Conservation (phyloP, 2,797 vertebrate genomes). For the Tenualosa ilisha region DNA sequence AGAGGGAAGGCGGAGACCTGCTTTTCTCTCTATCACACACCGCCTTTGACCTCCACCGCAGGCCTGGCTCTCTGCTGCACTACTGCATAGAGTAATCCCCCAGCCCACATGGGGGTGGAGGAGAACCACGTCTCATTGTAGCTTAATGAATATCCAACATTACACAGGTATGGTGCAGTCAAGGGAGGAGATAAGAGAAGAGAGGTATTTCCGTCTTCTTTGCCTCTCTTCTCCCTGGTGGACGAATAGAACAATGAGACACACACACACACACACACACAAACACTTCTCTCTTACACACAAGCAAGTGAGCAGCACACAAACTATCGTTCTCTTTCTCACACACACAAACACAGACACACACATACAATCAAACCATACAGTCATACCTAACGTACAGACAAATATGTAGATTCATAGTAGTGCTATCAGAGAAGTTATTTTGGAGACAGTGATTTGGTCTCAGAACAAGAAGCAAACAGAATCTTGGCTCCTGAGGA, state of each 20-base stretch:
- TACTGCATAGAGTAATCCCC: not conserved
- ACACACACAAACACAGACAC: not conserved
- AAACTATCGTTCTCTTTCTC: not conserved
- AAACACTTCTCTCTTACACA: not conserved
- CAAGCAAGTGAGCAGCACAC: not conserved
- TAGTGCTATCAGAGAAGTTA: not conserved
- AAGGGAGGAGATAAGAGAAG: conserved; percentile 43
- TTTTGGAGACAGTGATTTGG: not conserved
- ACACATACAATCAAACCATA: not conserved
- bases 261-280: not conserved
- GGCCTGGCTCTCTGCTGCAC: not conserved
- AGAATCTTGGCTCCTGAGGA: not conserved
- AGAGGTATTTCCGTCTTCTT: not conserved
- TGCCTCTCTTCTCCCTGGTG: not conserved
- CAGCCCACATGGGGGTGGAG: not conserved
- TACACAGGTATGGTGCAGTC: conserved; percentile 40
- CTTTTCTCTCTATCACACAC: not conserved
- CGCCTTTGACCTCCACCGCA: not conserved
- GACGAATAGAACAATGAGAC: not conserved
- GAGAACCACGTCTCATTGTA: conserved; percentile 24
- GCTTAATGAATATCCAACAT: conserved; percentile 49
- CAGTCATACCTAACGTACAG: not conserved
- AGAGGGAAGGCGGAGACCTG: not conserved
- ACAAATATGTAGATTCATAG: not conserved
- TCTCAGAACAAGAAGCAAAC: not conserved